phyloP scores from a whole-genome alignment of 2,113 vertebrate species.

The Periophthalmus modestus region DNA sequence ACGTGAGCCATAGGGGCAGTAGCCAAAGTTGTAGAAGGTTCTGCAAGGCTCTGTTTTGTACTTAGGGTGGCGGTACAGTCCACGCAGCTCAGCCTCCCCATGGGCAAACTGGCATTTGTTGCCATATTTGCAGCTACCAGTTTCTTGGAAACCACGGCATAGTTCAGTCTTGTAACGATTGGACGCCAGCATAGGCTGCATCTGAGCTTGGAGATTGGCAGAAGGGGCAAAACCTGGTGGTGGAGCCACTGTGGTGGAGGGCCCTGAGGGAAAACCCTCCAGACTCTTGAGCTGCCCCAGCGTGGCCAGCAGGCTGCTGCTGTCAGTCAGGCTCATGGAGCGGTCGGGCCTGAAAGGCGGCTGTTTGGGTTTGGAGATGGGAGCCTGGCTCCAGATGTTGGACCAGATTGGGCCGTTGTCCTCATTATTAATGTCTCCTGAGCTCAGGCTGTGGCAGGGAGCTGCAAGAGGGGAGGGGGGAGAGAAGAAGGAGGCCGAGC shows the following conservation, averaged over 20 bases:
- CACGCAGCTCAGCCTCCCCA: conserved; percentile 82
- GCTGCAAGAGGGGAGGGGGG: conserved; percentile 46
- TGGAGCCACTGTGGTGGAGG: conserved; percentile 70
- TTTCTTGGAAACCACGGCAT: conserved; percentile 81
- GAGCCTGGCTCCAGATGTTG: conserved; percentile 74
- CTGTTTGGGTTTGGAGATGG: conserved; percentile 50
- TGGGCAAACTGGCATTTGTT: conserved; percentile 89
- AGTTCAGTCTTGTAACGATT: conserved; percentile 84
- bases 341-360: conserved; percentile 74
- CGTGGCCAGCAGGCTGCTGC: conserved; percentile 55
- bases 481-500: conserved; percentile 61
- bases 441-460: conserved; percentile 56
- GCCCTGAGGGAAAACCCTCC: conserved; percentile 64
- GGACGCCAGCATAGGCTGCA: conserved; percentile 65
- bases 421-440: conserved; percentile 61
- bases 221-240: conserved; percentile 82
- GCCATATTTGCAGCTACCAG: conserved; percentile 80
- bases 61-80: conserved; percentile 86
- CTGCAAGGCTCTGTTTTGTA: conserved; percentile 92
- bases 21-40: conserved; percentile 89
- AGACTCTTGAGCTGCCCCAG: conserved; percentile 60
- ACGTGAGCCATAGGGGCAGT: conserved; percentile 87
- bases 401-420: conserved; percentile 64
- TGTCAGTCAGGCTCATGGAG: conserved; percentile 81
- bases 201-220: conserved; percentile 41